Evolutionary conservation across 2,888 invertebrate genomes (phyloP), one percentile per base, ranked within the genome.

Genomic region (Catocala sponsa): DNA sequence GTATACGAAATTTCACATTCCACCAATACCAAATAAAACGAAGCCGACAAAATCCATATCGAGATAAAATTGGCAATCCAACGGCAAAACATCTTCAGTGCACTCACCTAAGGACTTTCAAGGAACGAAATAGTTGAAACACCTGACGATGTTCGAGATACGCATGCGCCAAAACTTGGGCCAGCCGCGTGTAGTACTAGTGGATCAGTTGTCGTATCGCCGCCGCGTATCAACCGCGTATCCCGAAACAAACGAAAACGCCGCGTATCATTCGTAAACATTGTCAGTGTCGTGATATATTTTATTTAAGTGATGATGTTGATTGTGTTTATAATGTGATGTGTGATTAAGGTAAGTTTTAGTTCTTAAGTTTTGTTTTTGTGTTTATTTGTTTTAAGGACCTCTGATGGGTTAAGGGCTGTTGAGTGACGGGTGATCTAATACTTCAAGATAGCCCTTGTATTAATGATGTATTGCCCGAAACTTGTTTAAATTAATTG

Each of bases 151-250:
- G 7, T 9, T 4, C 5, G 10, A 11, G 55, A 4, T 50, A 79
- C 91, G 91, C 91, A 91, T 88, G 91, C 90, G 90, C 72, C 25
- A 63, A 80, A 86, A 90, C 80, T 90, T 90, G 80, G 79, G 63
- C 70, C 69, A 70, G 76, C 74, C 80, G 76, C 82, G 79, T 80
- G 82, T 82, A 78, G 64, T 80, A 75, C 66, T 74, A 79, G 65
- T 43, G 65, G 64, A 73, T 84, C 90, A 91, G 90, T 91, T 73
- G 78, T 81, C 81, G 80, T 77, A 76, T 69, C 79, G 70, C 79
- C 79, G 78, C 46, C 74, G 69, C 74, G 72, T 69, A 67, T 56
- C 63, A 65, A 61, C 65, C 71, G 79, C 68, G 79, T 79, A 63
- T 53, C 15, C 15, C 65, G 55, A 33, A 63, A 47, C 66, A 62